Conservation (phyloP, 2,888 invertebrate species). For the Ophion costatus region DNA sequence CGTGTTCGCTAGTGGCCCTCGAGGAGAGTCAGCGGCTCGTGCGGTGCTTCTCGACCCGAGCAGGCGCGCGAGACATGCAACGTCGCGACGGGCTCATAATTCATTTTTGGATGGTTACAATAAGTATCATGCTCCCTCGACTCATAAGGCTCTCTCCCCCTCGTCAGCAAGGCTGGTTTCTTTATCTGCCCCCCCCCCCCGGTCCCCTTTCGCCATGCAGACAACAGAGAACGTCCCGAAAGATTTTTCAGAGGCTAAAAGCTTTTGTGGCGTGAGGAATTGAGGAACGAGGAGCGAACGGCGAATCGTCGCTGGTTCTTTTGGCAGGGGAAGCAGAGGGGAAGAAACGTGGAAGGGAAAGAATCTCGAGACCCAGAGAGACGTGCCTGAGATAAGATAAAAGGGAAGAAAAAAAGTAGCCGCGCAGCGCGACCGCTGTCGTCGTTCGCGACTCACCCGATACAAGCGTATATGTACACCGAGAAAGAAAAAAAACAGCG, state of each 20-base stretch:
- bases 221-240: not conserved
- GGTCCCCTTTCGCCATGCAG: not conserved
- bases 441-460: slow-evolving; percentile 72
- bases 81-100: slow-evolving; percentile 70
- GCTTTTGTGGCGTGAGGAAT: slow-evolving; percentile 28
- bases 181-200: not conserved
- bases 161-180: slow-evolving; percentile 8
- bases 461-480: slow-evolving; percentile 34
- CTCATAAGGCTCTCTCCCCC: slow-evolving; percentile 9
- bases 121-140: slow-evolving; percentile 72
- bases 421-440: slow-evolving; percentile 40
- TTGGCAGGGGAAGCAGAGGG: slow-evolving; percentile 8
- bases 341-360: slow-evolving; percentile 38
- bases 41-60: not conserved
- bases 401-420: slow-evolving; percentile 65
- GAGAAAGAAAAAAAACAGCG: slow-evolving; percentile 59
- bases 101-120: slow-evolving; percentile 76
- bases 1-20: too few relatives aligned
- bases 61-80: slow-evolving; percentile 11
- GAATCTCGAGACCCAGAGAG: slow-evolving; percentile 25
- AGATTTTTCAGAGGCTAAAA: slow-evolving; percentile 21
- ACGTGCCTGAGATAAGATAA: slow-evolving; percentile 67
- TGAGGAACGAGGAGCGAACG: slow-evolving; percentile 17
- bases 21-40: not conserved
- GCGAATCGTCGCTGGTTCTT: slow-evolving; percentile 23